Conservation (phyloP, 1,140 invertebrate species). For the Heliconius melpomene region DNA sequence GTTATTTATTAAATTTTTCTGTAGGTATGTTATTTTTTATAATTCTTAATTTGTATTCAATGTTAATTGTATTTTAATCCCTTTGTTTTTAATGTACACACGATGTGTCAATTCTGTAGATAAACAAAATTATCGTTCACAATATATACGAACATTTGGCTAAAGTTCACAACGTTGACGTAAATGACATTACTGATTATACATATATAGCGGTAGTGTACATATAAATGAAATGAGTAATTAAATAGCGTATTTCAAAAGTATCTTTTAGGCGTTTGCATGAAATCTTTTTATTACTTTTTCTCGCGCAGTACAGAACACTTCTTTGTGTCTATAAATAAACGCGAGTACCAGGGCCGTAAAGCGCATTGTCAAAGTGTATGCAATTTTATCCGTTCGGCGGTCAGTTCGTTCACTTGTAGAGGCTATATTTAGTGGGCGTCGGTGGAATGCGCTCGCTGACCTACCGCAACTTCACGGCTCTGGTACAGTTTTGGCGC, state of each 20-base stretch:
- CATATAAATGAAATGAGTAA: not conserved
- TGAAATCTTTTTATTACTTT: not conserved
- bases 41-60: not conserved
- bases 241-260: not conserved
- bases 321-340: conserved; percentile 35
- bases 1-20: not conserved
- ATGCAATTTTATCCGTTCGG: conserved; percentile 38
- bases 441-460: conserved; percentile 66
- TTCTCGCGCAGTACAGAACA: not conserved
- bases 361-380: conserved; percentile 35
- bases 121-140: not conserved
- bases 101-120: not conserved
- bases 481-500: conserved; percentile 67
- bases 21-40: not conserved
- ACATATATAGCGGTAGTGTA: not conserved
- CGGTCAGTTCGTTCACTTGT: conserved; percentile 70
- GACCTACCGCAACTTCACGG: conserved; percentile 69
- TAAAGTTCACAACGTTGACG: conserved; percentile 5
- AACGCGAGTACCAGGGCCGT: conserved; percentile 24
- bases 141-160: not conserved
- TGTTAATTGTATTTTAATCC: not conserved
- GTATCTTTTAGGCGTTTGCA: not conserved
- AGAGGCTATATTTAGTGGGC: conserved; percentile 70
- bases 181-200: not conserved
- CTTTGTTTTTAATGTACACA: not conserved